Base-by-base conservation (phyloP, 30 jellyfish, hydroid and myxozoan species). In the Cassiopea andromeda region DNA sequence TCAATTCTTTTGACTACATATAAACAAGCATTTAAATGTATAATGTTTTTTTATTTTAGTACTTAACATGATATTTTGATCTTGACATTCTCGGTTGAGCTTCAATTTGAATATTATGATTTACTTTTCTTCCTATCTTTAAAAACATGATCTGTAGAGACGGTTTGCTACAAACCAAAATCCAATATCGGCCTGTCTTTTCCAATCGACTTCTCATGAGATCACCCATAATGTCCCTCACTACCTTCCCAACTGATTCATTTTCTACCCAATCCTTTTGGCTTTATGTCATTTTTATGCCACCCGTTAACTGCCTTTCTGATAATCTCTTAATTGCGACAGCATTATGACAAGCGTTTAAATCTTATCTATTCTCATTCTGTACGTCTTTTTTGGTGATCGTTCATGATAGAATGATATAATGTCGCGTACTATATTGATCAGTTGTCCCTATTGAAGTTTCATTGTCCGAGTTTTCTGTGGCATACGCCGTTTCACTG, bases 141-240 rank as follows among this genome's bases (percentile, higher is more conserved):
- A 54, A 10, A 54, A 64, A 64, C 73, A 64, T 64, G 2, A 64
- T 7, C 43, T 17, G 0, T 27, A 17, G 38, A 64, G 8, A 9
- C 43, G 73, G 73, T 13, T 64, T 64, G 43, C 73, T 64, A 12
- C 12, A 18, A 43, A 70, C 79, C 79, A 18, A 70, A 70, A 70
- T 70, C 79, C 54, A 70, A 70, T 70, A 43, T 70, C 79, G 79
- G 79, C 79, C 2, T 43, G 79, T 70, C 49, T 70, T 70, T 50
- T 70, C 54, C 49, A 70, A 70, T 70, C 79, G 79, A 18, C 12
- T 70, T 70, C 38, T 27, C 50, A 70, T 70, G 49, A 19, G 79
- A 70, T 27, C 79, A 70, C 27, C 27, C 6, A 18, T 8, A 1
- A 27, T 70, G 16, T 70, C n/a, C 15, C 54, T 16, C 1, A 70